These are phyloP conservation scores for Campoplex capitator DNA, from an alignment of 2,888 invertebrate species.

Conservation along the genomic window DNA sequence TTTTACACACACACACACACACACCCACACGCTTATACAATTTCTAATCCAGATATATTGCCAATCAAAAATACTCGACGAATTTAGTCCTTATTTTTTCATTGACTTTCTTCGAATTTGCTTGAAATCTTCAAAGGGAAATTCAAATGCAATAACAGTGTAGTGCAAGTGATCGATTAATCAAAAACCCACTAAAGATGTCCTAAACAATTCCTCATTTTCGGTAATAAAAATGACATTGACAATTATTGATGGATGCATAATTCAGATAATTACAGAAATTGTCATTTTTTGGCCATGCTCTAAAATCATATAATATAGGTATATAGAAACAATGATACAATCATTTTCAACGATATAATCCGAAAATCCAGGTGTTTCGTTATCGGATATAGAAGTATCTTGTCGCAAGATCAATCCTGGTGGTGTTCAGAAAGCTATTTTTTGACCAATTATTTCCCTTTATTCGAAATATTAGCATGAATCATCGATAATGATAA, in stretches of 20 bases:
- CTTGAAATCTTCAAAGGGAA: neutral
- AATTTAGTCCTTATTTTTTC: neutral
- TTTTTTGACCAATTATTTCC: constrained; percentile 24
- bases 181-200: neutral
- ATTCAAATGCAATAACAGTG: neutral
- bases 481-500: constrained; percentile 45
- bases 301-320: neutral
- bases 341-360: neutral
- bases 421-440: neutral
- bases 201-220: neutral
- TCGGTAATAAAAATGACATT: neutral
- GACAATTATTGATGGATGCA: neutral
- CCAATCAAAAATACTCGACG: neutral
- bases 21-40: constrained; percentile 22
- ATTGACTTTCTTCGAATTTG: neutral
- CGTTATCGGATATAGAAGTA: neutral
- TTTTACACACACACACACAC: constrained; percentile 21
- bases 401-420: constrained; percentile 14
- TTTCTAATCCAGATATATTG: neutral
- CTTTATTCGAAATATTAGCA: constrained; percentile 31
- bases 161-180: no score
- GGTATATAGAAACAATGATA: neutral
- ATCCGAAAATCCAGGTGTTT: constrained; percentile 19
- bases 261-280: neutral
- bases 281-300: neutral